Evolutionary conservation across 2,888 invertebrate genomes (phyloP).

Genomic region (Cephus pulcher): DNA sequence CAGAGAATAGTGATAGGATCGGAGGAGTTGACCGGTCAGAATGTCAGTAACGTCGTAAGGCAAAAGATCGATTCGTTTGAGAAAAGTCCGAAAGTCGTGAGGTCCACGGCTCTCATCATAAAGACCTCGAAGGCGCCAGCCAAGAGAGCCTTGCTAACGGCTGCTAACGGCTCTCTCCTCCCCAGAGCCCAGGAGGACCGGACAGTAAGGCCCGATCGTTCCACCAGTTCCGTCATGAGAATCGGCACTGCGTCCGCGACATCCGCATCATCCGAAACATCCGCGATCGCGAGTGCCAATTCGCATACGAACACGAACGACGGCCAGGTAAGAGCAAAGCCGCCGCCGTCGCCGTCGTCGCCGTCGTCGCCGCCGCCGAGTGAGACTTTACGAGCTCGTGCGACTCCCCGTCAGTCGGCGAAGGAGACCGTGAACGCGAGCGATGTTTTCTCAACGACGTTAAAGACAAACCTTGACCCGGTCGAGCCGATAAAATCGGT

Average conservation of each 20-base stretch:
- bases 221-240: not conserved
- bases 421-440: not conserved
- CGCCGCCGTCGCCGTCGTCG: not conserved
- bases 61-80: conserved; percentile 59
- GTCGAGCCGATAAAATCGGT: not conserved
- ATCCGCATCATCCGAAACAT: too few species aligned
- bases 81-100: conserved; percentile 60
- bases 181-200: not conserved
- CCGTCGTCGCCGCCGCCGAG: not conserved
- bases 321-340: not conserved
- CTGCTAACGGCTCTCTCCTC: conserved; percentile 17
- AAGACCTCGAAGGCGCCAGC: conserved; percentile 57
- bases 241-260: not conserved
- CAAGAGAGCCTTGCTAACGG: conserved; percentile 23
- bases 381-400: not conserved
- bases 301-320: not conserved
- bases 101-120: conserved; percentile 62
- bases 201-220: too few species aligned
- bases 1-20: conserved; percentile 64
- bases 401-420: too few species aligned
- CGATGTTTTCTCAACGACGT: not conserved
- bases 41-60: conserved; percentile 59
- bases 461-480: too few species aligned
- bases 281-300: too few species aligned
- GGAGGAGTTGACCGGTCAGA: conserved; percentile 57